phyloP scores from a whole-genome alignment of 2,113 vertebrate species.

The Cyanoliseus patagonus region DNA sequence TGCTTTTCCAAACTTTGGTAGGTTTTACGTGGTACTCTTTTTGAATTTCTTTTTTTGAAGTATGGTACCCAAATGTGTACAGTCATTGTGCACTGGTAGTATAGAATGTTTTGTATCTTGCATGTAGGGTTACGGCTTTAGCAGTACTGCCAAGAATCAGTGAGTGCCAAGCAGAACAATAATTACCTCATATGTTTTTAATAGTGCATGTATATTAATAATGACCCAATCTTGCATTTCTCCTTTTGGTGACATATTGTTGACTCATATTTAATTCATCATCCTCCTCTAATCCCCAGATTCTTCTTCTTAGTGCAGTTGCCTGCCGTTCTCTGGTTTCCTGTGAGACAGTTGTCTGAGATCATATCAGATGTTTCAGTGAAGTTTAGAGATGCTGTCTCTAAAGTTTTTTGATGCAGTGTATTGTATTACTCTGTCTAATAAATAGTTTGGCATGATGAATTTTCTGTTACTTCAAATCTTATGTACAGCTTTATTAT shows the following conservation, averaged over 20 bases:
- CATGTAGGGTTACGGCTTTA: neutral
- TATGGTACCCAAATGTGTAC: neutral
- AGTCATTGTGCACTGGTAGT: neutral
- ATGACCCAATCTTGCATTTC: slow-evolving; percentile 24
- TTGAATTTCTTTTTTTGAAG: neutral
- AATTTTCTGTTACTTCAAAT: slow-evolving; percentile 22
- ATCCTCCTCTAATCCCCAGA: neutral
- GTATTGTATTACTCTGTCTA: neutral
- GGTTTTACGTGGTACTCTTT: neutral
- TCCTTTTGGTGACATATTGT: slow-evolving; percentile 43
- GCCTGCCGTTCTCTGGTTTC: slow-evolving; percentile 12
- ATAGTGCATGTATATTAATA: slow-evolving; percentile 14
- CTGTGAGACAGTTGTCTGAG: slow-evolving; percentile 40
- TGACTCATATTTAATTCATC: slow-evolving; percentile 49
- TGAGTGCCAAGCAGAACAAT: neutral
- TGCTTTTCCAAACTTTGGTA: neutral
- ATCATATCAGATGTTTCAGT: slow-evolving; percentile 54
- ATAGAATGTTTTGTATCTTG: neutral
- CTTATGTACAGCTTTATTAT: neutral
- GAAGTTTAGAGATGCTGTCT: slow-evolving; percentile 35
- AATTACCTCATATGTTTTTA: slow-evolving; percentile 51
- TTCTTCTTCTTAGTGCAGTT: neutral
- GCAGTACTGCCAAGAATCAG: neutral
- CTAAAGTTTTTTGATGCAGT: slow-evolving; percentile 7
- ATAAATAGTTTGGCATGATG: slow-evolving; percentile 29